Evolutionary conservation across 2,888 invertebrate species (phyloP).

Genomic region (Formica aserva): DNA sequence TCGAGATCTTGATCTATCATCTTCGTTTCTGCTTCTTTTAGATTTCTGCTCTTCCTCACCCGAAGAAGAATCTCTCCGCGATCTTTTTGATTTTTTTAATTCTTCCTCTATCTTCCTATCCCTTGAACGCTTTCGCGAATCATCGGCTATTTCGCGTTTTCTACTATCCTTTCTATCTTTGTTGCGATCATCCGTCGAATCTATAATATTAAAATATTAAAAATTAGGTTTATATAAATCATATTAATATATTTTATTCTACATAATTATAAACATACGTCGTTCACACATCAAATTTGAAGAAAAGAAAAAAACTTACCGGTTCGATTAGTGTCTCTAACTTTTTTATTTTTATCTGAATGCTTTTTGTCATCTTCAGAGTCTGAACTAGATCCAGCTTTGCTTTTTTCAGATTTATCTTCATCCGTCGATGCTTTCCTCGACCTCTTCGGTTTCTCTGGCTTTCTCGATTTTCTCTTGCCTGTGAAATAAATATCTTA

Average conservation of each 20-base stretch:
- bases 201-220: constrained; percentile 60
- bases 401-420: constrained; percentile 87
- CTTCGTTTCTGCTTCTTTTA: constrained; percentile 80
- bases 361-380: constrained; percentile 86
- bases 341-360: constrained; percentile 80
- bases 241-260: not conserved
- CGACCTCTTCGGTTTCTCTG: constrained; percentile 81
- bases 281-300: not conserved
- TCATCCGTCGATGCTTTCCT: constrained; percentile 86
- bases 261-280: not conserved
- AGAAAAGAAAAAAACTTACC: constrained; percentile 67
- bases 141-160: constrained; percentile 85
- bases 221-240: constrained; percentile 1
- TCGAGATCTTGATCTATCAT: constrained; percentile 85
- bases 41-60: constrained; percentile 82
- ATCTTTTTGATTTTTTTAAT: constrained; percentile 78
- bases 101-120: constrained; percentile 86
- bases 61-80: constrained; percentile 82
- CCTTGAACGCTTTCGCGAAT: constrained; percentile 84
- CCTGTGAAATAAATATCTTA: constrained; percentile 64
- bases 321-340: constrained; percentile 78
- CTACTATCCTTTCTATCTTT: constrained; percentile 85
- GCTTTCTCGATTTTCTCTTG: constrained; percentile 82
- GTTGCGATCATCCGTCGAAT: constrained; percentile 84
- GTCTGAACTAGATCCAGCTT: constrained; percentile 87